A percentile compares a stretch with the other conserved stretches of the same genome.
Evolutionary conservation across 2,888 invertebrate species (phyloP).

Genomic region (Diarsia rubi): DNA sequence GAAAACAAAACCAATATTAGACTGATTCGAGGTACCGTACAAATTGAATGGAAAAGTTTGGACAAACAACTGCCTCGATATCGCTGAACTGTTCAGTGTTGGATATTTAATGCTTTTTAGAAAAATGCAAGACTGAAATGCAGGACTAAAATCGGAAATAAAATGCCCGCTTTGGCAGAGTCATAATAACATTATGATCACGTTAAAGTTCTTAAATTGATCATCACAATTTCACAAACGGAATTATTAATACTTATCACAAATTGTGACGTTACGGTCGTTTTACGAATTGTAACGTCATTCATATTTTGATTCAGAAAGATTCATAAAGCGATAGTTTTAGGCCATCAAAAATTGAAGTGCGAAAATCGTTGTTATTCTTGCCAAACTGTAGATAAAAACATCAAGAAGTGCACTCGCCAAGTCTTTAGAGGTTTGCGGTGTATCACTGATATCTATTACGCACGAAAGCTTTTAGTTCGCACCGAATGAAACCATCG

Average conservation of each 20-base stretch:
- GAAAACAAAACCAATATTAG: conserved; percentile 36
- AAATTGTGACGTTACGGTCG: too few relatives aligned
- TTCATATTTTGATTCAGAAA: too few relatives aligned
- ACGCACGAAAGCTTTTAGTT: conserved; percentile 75
- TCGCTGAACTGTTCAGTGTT: conserved; percentile 1
- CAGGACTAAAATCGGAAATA: conserved; percentile 8
- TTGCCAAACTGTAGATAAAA: conserved; percentile 50
- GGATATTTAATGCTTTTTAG: conserved; percentile 27
- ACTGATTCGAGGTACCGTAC: conserved; percentile 22
- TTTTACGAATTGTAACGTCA: too few relatives aligned
- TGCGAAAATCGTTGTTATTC: conserved; percentile 29
- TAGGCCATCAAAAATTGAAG: conserved; percentile 19
- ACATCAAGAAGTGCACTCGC: conserved; percentile 62
- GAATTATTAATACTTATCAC: too few relatives aligned
- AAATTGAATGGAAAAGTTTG: conserved; percentile 27
- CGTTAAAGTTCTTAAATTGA: too few relatives aligned
- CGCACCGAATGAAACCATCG: conserved; percentile 66
- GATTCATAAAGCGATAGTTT: too few relatives aligned
- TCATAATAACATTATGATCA: too few relatives aligned
- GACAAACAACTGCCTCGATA: conserved; percentile 21
- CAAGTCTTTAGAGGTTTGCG: conserved; percentile 51
- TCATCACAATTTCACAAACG: too few relatives aligned
- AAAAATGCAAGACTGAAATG: neutral
- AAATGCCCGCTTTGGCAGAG: neutral
- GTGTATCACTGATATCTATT: conserved; percentile 69